phyloP scores from a whole-genome alignment of 2,888 invertebrate genomes.

The Urechis unicinctus region DNA sequence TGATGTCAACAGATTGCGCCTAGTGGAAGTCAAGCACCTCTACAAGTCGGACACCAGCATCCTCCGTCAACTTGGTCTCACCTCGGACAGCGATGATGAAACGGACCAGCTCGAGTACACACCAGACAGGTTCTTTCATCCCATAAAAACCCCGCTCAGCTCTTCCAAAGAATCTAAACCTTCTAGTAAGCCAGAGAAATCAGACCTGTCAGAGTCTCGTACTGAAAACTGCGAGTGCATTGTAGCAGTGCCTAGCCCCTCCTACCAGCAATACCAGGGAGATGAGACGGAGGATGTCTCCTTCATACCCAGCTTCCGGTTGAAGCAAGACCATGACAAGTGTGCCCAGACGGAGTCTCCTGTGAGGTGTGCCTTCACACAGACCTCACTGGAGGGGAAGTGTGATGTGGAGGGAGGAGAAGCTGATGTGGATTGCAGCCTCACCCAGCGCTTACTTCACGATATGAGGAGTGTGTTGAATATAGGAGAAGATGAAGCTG shows the following conservation, averaged over 20 bases:
- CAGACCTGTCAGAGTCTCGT: too few relatives aligned
- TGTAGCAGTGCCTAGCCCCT: too few relatives aligned
- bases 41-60: conserved; percentile 16
- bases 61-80: conserved; percentile 14
- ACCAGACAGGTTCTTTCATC: conserved; percentile 74
- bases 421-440: background rate
- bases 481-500: conserved; percentile 6
- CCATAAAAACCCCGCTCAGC: too few relatives aligned
- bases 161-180: too few relatives aligned
- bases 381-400: too few relatives aligned
- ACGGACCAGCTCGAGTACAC: conserved; percentile 60
- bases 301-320: too few relatives aligned
- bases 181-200: too few relatives aligned
- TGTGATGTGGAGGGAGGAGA: conserved; percentile 34
- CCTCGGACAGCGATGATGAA: conserved; percentile 7
- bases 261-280: too few relatives aligned
- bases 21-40: conserved; percentile 13
- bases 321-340: conserved; percentile 54
- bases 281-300: too few relatives aligned
- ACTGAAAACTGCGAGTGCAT: too few relatives aligned
- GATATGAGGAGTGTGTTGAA: conserved; percentile 12
- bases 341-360: conserved; percentile 62
- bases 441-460: background rate
- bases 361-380: too few relatives aligned
- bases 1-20: conserved; percentile 2